phyloP scores from a whole-genome alignment of 2,797 vertebrate genomes.

The Cuculus canorus region DNA sequence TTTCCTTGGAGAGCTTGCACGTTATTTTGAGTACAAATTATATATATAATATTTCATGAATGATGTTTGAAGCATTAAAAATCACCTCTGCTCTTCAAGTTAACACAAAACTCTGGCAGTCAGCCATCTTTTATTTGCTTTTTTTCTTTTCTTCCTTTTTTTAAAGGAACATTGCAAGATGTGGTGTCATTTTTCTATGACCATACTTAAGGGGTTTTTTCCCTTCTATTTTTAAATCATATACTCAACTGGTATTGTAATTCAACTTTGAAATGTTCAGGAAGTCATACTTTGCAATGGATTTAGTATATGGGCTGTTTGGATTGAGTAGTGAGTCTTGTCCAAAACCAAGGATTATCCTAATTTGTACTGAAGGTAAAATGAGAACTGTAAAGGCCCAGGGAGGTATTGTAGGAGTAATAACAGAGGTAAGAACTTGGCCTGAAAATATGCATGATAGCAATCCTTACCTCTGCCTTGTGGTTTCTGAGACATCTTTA shows the following conservation, averaged over 20 bases:
- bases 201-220: neutral
- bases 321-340: neutral
- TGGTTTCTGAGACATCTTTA: slow-evolving; percentile 10
- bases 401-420: neutral
- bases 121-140: slow-evolving; percentile 66
- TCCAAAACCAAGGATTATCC: slow-evolving; percentile 46
- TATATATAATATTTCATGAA: slow-evolving; percentile 81
- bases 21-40: slow-evolving; percentile 81
- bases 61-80: slow-evolving; percentile 79
- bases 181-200: slow-evolving; percentile 49
- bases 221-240: slow-evolving; percentile 42
- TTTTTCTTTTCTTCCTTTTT: neutral
- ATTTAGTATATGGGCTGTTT: slow-evolving; percentile 32
- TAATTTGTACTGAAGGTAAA: slow-evolving; percentile 52
- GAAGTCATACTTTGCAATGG: slow-evolving; percentile 27
- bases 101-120: slow-evolving; percentile 76
- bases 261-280: slow-evolving; percentile 45
- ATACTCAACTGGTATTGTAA: slow-evolving; percentile 13
- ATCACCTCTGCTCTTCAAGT: slow-evolving; percentile 78
- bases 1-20: slow-evolving; percentile 77
- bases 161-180: slow-evolving; percentile 44
- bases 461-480: neutral
- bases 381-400: neutral
- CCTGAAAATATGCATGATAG: neutral
- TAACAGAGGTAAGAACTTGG: neutral